Base-by-base conservation (phyloP, 1,140 invertebrate genomes). In the Penaeus japonicus region DNA sequence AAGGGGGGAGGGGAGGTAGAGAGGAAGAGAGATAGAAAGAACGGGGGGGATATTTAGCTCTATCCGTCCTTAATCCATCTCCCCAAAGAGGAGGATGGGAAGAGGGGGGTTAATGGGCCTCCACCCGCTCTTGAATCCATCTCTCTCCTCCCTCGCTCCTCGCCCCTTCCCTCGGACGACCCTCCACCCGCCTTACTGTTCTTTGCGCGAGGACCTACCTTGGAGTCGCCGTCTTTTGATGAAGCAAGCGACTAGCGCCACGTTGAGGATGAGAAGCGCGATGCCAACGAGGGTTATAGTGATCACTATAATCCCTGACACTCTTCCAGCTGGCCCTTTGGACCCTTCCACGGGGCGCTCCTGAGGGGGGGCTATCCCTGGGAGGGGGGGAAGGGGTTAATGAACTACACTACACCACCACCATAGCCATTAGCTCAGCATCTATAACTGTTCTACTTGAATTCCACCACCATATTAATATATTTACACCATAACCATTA, bases 191-290 rank as follows among this genome's bases (percentile, higher is more conserved):
- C 5, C 47, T 47, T 12, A 47, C 47, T 47, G 15, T 12, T 47
- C 47, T 47, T 10, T 47, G 47, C 47, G 10, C 10, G 15, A 47
- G 4, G 39, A 79, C 54, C 73, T 20, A 87, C 84, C 80, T 84
- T 84, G 78, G 5, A 89, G 73, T 35, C 89, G 79, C 70, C 93
- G 94, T 92, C 95, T 94, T 91, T 96, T 95, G 85, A 98, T 95
- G 93, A 97, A 98, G 93, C 96, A 97, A 84, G 96, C 95, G 89
- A 98, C 96, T 92, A 98, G 94, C 87, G 97, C 94, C 91, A 97
- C 95, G 93, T 97, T 97, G 91, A 97, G 94, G 39, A 96, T 92
- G 39, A 96, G 94, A 79, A 96, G 93, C 59, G 95, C 94, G 75
- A 95, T 94, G 32, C 96, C 96, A 17, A 96, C 94, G 47, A 96